phyloP scores from a whole-genome alignment of 2,113 vertebrate genomes.

The Myxocyprinus asiaticus region DNA sequence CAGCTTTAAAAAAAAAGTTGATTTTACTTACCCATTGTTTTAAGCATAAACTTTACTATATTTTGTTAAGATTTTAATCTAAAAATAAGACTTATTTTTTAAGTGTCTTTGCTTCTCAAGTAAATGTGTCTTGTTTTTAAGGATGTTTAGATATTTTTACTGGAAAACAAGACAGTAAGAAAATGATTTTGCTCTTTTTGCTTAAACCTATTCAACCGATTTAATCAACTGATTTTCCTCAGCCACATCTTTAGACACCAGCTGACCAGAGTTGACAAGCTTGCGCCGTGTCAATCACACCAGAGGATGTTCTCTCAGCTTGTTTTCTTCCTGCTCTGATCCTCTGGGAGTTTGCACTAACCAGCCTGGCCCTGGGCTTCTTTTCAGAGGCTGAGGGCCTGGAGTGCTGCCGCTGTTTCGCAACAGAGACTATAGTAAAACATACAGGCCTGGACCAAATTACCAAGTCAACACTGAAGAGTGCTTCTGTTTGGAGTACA shows the following conservation, averaged over 20 bases:
- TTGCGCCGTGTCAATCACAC: slow-evolving; percentile 44
- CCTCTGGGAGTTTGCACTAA: slow-evolving; percentile 50
- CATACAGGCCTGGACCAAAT: slow-evolving; percentile 24
- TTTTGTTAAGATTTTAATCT: no score
- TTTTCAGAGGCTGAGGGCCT: slow-evolving; percentile 39
- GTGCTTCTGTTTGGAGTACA: slow-evolving; percentile 25
- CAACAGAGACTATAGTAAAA: slow-evolving; percentile 27
- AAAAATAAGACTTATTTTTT: no score
- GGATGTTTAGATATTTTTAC: no score
- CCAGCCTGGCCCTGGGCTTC: slow-evolving; percentile 48
- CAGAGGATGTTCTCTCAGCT: slow-evolving; percentile 34
- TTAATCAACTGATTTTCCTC: background rate
- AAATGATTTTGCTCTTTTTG: no score
- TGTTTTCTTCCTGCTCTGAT: slow-evolving; percentile 49
- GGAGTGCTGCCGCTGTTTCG: slow-evolving; percentile 43
- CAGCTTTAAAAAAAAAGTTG: no score
- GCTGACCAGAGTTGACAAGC: slow-evolving; percentile 16
- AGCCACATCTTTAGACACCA: slow-evolving; percentile 16
- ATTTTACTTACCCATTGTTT: no score
- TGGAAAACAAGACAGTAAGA: no score
- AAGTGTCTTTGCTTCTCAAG: no score
- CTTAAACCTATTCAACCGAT: no score
- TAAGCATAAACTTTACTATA: no score
- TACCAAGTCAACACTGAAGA: slow-evolving; percentile 32
- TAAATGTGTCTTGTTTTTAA: no score